phyloP scores from a whole-genome alignment of 2,888 invertebrate genomes.

The Drosophila mulleri region DNA sequence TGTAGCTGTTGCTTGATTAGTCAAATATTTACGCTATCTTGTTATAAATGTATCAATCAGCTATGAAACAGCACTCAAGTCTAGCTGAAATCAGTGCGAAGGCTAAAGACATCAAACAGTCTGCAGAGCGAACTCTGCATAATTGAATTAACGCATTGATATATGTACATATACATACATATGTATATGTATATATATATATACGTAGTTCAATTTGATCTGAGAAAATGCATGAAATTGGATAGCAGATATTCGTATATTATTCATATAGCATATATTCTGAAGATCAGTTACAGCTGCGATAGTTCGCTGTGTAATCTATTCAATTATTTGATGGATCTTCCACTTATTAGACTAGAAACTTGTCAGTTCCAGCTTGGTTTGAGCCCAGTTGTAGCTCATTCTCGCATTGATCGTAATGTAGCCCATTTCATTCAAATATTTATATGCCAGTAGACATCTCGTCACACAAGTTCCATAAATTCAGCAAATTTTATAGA shows the following conservation, averaged over 20 bases:
- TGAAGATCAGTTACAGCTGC: neutral
- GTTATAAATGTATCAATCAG: constrained; percentile 37
- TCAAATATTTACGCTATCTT: constrained; percentile 23
- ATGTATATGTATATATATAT: neutral
- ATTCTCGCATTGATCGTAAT: too few species aligned
- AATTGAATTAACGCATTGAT: constrained; percentile 19
- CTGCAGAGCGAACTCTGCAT: constrained; percentile 11
- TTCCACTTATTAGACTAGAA: too few species aligned
- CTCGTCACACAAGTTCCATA: too few species aligned
- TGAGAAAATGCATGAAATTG: neutral
- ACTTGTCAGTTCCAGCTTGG: too few species aligned
- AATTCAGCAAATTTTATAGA: too few species aligned
- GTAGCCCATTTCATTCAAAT: too few species aligned
- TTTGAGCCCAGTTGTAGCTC: too few species aligned
- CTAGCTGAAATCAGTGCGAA: constrained; percentile 38
- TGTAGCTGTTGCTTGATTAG: constrained; percentile 3
- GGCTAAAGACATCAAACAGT: constrained; percentile 30
- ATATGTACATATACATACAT: too few species aligned
- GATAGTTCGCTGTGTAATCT: too few species aligned
- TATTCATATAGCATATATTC: neutral
- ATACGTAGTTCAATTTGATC: neutral
- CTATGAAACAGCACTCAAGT: neutral
- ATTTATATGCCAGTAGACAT: too few species aligned
- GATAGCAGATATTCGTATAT: neutral
- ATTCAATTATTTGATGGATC: too few species aligned